Evolutionary conservation across 2,888 invertebrate species (phyloP).

Genomic region (Dusona sp.): DNA sequence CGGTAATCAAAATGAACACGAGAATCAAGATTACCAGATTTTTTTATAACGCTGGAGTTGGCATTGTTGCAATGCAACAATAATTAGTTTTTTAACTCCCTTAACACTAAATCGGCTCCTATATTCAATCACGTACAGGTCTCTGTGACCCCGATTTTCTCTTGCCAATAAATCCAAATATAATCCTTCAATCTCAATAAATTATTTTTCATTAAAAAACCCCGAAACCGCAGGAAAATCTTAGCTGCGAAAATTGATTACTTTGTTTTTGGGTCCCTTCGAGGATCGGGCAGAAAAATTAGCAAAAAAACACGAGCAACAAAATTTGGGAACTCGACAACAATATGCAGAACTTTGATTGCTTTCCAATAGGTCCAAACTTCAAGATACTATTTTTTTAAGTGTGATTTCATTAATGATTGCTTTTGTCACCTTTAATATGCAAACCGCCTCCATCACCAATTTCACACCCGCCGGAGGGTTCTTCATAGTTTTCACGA

Average conservation of each 20-base stretch:
- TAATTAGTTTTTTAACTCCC: background rate
- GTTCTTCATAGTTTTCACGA: slow-evolving; percentile 98
- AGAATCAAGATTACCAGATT: background rate
- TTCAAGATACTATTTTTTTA: background rate
- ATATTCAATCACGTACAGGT: background rate
- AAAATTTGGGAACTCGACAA: no score
- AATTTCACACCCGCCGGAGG: slow-evolving; percentile 95
- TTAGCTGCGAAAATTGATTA: no score
- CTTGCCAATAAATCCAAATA: background rate
- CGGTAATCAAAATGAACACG: background rate
- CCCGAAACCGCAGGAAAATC: no score
- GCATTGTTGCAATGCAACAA: background rate
- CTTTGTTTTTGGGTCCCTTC: no score
- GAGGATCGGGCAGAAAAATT: no score
- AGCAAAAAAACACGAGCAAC: no score
- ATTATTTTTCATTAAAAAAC: no score
- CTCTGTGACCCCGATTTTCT: background rate
- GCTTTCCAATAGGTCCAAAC: background rate
- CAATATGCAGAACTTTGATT: background rate
- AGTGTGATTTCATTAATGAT: background rate
- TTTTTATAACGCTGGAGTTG: background rate
- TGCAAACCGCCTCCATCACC: slow-evolving; percentile 99
- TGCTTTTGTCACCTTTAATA: slow-evolving; percentile 89
- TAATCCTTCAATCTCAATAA: no score
- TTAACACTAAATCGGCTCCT: background rate